Conservation (phyloP, 2,797 vertebrate species). For the Labeo calbasu region DNA sequence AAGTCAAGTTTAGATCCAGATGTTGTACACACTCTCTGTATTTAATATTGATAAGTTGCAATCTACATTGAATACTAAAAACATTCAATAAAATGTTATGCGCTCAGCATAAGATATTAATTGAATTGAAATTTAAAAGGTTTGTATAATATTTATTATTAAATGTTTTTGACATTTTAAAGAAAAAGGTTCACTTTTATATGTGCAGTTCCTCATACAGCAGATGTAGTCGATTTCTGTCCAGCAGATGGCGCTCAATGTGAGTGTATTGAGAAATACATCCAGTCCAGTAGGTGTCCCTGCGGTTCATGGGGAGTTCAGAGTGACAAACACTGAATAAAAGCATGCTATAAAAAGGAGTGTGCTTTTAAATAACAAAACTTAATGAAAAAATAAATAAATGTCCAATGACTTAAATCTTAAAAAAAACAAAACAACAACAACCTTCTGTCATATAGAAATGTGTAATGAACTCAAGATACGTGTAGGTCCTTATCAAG, state of each 20-base stretch:
- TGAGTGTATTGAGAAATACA: neutral
- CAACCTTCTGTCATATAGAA: neutral
- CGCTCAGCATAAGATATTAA: neutral
- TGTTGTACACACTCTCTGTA: neutral
- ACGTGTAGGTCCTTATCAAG: neutral
- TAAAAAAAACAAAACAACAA: neutral
- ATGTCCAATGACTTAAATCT: neutral
- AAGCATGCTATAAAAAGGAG: neutral
- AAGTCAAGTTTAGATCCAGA: neutral
- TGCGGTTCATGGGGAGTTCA: neutral
- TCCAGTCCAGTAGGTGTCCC: constrained; percentile 19
- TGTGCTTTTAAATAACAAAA: neutral
- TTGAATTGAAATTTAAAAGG: neutral
- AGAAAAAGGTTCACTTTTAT: neutral
- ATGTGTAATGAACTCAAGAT: neutral
- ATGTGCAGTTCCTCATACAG: neutral
- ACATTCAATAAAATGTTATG: neutral
- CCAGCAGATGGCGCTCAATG: constrained; percentile 17
- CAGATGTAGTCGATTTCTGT: neutral
- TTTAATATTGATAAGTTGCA: too few relatives aligned
- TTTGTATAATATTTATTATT: neutral
- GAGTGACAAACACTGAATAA: neutral
- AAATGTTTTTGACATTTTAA: neutral
- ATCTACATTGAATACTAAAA: neutral
- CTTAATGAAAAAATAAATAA: neutral